Conservation (phyloP, 2,797 vertebrate species). For the Microctenopoma lineatum region DNA sequence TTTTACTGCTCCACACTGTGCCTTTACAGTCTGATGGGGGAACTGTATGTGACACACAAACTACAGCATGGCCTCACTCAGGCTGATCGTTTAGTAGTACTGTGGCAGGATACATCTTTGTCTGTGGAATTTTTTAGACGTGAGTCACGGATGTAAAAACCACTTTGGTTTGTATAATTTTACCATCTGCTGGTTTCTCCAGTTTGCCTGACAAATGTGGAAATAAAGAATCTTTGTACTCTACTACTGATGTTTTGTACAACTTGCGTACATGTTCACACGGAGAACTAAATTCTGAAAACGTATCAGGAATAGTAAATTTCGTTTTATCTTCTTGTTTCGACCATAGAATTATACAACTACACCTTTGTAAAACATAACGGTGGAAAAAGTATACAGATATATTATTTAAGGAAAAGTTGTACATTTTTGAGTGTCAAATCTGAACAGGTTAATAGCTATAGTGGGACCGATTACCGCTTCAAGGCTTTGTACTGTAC, state of each 20-base stretch:
- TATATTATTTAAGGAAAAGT: background rate
- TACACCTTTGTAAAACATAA: background rate
- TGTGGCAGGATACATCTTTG: slow-evolving; percentile 13
- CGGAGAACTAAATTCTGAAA: background rate
- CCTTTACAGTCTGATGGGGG: slow-evolving; percentile 4
- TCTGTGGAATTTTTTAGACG: slow-evolving; percentile 17
- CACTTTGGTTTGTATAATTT: slow-evolving; percentile 47
- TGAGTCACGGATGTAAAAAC: slow-evolving; percentile 37
- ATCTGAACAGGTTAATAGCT: background rate
- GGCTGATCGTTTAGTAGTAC: slow-evolving; percentile 13
- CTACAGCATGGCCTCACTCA: slow-evolving; percentile 21
- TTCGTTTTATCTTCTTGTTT: background rate
- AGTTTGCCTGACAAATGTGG: slow-evolving; percentile 56
- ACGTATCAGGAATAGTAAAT: background rate
- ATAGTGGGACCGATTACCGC: too few species aligned
- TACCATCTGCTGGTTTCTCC: slow-evolving; percentile 53
- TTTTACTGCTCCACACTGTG: slow-evolving; percentile 49
- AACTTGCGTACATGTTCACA: slow-evolving; percentile 1
- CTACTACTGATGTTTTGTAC: slow-evolving; percentile 51
- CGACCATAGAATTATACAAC: background rate
- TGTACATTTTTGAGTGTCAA: background rate
- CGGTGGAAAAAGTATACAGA: background rate
- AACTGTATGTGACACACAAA: background rate
- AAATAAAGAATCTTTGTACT: slow-evolving; percentile 78
- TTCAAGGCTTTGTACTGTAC: too few species aligned